phyloP scores from a whole-genome alignment of 2,113 vertebrate species.

The Bettongia penicillata region DNA sequence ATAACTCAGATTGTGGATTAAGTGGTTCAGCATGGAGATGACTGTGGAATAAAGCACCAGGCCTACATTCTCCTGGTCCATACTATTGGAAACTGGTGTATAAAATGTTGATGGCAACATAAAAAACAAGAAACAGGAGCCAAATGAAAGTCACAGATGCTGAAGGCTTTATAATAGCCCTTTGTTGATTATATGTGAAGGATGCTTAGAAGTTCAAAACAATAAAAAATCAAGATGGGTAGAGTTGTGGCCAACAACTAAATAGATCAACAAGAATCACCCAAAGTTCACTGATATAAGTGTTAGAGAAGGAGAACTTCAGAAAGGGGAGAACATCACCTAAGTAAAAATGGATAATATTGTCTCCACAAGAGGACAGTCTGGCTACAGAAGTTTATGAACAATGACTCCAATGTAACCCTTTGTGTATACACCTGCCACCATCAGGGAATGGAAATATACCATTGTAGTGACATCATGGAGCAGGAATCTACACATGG shows the following conservation, averaged over 20 bases:
- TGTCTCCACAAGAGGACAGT: conserved; percentile 56
- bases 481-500: conserved; percentile 60
- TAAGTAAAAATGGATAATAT: conserved; percentile 68
- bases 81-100: conserved; percentile 36
- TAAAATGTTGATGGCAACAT: conserved; percentile 69
- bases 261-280: conserved; percentile 56
- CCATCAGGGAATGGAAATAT: conserved; percentile 43
- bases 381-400: conserved; percentile 55
- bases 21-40: no score
- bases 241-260: conserved; percentile 45
- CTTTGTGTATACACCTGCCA: conserved; percentile 29
- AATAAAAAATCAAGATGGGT: conserved; percentile 63
- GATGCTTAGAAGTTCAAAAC: conserved; percentile 64
- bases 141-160: conserved; percentile 71
- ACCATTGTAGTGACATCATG: conserved; percentile 56
- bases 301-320: background rate
- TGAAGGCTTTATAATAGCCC: conserved; percentile 62
- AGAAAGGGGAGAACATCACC: conserved; percentile 68
- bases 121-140: conserved; percentile 58
- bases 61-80: background rate
- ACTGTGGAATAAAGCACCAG: conserved; percentile 33
- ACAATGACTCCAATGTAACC: conserved; percentile 28
- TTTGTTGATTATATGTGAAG: conserved; percentile 50
- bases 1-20: conserved; percentile 10
- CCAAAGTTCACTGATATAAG: conserved; percentile 31